These are phyloP conservation scores for Coranthus polyacanthus DNA, from an alignment of 2,797 vertebrate genomes.

Conservation along the genomic window DNA sequence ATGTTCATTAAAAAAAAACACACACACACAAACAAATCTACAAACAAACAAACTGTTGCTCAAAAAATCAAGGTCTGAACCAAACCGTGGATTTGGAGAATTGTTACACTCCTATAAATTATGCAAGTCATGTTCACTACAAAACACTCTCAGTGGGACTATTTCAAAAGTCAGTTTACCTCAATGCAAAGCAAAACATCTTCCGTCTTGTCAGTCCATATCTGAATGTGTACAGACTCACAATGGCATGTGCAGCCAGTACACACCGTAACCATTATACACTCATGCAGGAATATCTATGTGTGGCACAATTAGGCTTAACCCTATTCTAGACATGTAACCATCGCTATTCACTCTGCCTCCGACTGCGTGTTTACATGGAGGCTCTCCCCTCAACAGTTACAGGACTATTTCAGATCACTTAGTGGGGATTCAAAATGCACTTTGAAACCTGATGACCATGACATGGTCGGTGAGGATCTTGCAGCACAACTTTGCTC, in stretches of 20 bases:
- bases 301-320: too few species aligned
- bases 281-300: not conserved
- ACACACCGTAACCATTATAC: not conserved
- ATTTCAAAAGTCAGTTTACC: slow-evolving; percentile 6
- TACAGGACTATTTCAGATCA: not conserved
- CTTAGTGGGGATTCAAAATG: not conserved
- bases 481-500: too few species aligned
- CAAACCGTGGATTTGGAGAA: too few species aligned
- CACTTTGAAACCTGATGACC: not conserved
- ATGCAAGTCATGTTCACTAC: slow-evolving; percentile 19
- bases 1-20: too few species aligned
- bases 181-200: slow-evolving; percentile 7
- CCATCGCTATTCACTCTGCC: not conserved
- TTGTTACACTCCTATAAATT: slow-evolving; percentile 11
- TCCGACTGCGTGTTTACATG: not conserved
- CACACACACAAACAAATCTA: too few species aligned
- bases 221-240: not conserved
- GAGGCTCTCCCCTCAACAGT: not conserved
- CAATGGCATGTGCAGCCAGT: too few species aligned
- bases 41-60: slow-evolving; percentile 33
- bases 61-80: not conserved
- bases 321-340: too few species aligned
- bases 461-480: too few species aligned
- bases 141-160: slow-evolving; percentile 15
- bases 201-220: not conserved